Conservation (phyloP, 2,888 invertebrate species). For the Trichogramma dendrolimi region DNA sequence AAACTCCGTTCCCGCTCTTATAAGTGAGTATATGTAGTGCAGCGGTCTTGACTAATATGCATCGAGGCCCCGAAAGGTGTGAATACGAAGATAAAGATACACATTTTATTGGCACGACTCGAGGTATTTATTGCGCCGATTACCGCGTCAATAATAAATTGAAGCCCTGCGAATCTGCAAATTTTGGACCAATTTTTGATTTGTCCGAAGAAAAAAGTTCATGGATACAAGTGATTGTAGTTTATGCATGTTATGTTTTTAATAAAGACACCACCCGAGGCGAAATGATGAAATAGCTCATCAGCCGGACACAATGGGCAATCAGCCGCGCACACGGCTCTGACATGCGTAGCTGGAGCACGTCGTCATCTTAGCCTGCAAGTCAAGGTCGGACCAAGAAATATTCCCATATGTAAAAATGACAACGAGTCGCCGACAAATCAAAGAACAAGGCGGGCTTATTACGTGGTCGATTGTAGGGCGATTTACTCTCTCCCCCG, state of each 20-base stretch:
- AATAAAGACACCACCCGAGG: slow-evolving; percentile 33
- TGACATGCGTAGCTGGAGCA: not conserved
- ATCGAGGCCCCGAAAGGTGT: no score
- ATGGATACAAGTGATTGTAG: slow-evolving; percentile 16
- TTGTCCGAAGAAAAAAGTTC: no score
- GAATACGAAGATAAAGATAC: no score
- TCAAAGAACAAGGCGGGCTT: slow-evolving; percentile 6
- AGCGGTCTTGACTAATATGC: no score
- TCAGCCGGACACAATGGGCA: slow-evolving; percentile 50
- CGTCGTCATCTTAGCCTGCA: no score
- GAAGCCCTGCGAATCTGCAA: no score
- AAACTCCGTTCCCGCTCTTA: not conserved
- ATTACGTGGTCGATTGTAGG: slow-evolving; percentile 14
- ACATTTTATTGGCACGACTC: no score
- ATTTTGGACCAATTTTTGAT: no score
- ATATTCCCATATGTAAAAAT: slow-evolving; percentile 17
- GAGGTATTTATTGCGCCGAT: no score
- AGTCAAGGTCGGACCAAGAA: no score
- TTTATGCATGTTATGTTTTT: slow-evolving; percentile 22
- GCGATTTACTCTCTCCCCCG: slow-evolving; percentile 37
- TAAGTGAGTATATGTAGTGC: no score
- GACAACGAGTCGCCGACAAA: slow-evolving; percentile 17
- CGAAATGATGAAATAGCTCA: slow-evolving; percentile 47
- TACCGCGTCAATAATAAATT: no score
- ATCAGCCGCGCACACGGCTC: slow-evolving; percentile 45